A percentile compares a stretch with the other conserved stretches of the same genome.
These are phyloP conservation scores for Notothenia rossii DNA, from an alignment of 2,113 vertebrate genomes.

Conservation along the genomic window DNA sequence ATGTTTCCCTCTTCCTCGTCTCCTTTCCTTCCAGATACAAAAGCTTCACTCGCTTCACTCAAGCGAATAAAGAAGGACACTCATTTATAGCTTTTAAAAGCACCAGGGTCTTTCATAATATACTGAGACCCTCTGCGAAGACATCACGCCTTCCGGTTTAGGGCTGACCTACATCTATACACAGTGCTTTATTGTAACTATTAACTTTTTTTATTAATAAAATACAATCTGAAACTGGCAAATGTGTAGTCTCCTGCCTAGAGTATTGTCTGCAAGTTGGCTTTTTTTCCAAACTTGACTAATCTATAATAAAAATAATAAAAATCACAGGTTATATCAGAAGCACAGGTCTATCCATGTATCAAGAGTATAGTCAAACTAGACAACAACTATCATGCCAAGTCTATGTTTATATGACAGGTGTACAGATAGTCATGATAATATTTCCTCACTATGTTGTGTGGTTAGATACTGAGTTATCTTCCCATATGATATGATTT, in stretches of 20 bases:
- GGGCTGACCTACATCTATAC: constrained; percentile 52
- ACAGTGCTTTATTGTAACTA: constrained; percentile 59
- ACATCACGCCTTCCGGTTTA: constrained; percentile 15
- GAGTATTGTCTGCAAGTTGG: constrained; percentile 40
- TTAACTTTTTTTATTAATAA: constrained; percentile 26
- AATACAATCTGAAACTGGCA: constrained; percentile 49
- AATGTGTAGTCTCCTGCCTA: constrained; percentile 17
- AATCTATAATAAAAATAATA: constrained; percentile 53
- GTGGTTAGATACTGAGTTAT: constrained; percentile 51
- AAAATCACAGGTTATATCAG: constrained; percentile 63
- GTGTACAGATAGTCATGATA: constrained; percentile 39
- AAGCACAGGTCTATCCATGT: constrained; percentile 61
- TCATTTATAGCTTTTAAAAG: constrained; percentile 33
- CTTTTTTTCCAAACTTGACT: constrained; percentile 37
- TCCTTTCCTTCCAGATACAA: constrained; percentile 31
- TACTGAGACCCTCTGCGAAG: constrained; percentile 13
- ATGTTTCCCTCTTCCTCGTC: constrained; percentile 1
- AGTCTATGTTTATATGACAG: constrained; percentile 66
- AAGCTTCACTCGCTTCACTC: background rate
- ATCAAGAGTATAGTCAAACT: constrained; percentile 66
- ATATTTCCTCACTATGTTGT: constrained; percentile 47
- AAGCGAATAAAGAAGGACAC: constrained; percentile 16
- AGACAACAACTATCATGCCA: constrained; percentile 73
- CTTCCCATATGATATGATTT: constrained; percentile 56
- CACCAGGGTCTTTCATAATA: constrained; percentile 13